Evolutionary conservation across 2,113 vertebrate species (phyloP), one percentile per base, ranked within the genome.

Genomic region (Eurypyga helias): DNA sequence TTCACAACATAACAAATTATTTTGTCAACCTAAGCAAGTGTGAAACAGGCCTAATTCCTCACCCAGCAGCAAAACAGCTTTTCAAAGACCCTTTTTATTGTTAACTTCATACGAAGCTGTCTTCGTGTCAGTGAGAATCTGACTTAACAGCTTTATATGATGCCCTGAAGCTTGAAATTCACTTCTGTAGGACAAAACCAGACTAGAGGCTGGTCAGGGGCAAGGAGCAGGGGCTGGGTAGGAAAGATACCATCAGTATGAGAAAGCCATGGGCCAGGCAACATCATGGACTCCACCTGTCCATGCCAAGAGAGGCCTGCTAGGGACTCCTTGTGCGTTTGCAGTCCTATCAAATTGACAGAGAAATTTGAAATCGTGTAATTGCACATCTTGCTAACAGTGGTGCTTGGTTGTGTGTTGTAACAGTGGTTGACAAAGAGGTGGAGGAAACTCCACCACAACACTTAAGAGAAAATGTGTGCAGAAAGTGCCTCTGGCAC

Each of bases 351-450:
- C 23, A 83, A 77, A 55, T 43, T 78, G 29, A 60, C 58, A 90
- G 67, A 93, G 82, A 88, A 77, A 70, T 90, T 92, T 94, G 54
- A 92, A 54, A 64, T 10, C 21, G 72, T 14, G 64, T 48, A 87
- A 57, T 95, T 93, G 64, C 95, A 89, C 38, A 57, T 95, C 88
- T 95, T 54, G 60, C 72, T 91, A 87, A 91, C 28, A 26, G 41
- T 82, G 77, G 60, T 66, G 80, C 83, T 83, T 0, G 2, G 49
- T 24, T 81, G 34, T 67, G 2, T 97, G 96, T 97, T 95, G 95
- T 96, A 97, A 97, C 69, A 60, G 69, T 20, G 83, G 82, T 97
- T 97, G 88, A 78, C 95, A 95, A 97, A 97, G 92, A 94, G 36
- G 61, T 71, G 46, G 72, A 93, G 92, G 95, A 92, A 97, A 75